Base-by-base conservation (phyloP, 2,797 vertebrate genomes). In the Rhinatrema bivittatum region DNA sequence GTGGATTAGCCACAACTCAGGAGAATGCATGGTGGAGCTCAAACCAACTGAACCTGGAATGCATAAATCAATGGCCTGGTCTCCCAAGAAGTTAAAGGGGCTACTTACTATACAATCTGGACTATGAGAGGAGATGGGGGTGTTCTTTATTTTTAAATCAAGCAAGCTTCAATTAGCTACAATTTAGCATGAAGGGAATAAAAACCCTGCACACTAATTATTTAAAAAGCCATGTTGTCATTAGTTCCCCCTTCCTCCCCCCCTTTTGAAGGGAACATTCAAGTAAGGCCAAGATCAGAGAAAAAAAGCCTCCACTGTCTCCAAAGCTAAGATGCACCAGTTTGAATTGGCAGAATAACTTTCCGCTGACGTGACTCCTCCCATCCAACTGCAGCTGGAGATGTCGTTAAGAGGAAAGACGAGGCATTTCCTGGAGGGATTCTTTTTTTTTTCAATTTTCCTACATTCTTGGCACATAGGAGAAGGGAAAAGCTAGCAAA, bases 261-360 rank as follows among this genome's bases (percentile, higher is more conserved):
- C n/a, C n/a, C n/a, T 56, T 47, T 62, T 38, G 43, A 63, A 42
- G 43, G 30, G 51, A 54, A 57, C 37, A 28, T 29, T 42, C 37
- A 35, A 61, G 48, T 42, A 18, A 53, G 51, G 49, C 60, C 62
- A 68, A 42, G 65, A 42, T 36, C 16, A 55, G 57, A 53, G 57
- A 82, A 71, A 75, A 69, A 82, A 77, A 49, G 34, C 42, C 53
- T 56, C 47, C 62, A 59, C 49, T 72, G 70, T 77, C 69, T 82
- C 62, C 60, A 69, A 53, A 73, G 65, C 61, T 61, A 72, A 72
- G 79, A 78, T 81, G 77, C 79, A 78, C 79, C 81, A 78, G 73
- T 76, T 74, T 71, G 61, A 82, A 69, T 79, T 84, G 83, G 84
- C 81, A 84, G 52, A 58, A 65, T 83, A 72, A 68, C 70, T 85